Percentiles rank a stretch among this genome's conserved stretches.
Conservation (phyloP, 2,113 vertebrate species). For the Etheostoma cragini region DNA sequence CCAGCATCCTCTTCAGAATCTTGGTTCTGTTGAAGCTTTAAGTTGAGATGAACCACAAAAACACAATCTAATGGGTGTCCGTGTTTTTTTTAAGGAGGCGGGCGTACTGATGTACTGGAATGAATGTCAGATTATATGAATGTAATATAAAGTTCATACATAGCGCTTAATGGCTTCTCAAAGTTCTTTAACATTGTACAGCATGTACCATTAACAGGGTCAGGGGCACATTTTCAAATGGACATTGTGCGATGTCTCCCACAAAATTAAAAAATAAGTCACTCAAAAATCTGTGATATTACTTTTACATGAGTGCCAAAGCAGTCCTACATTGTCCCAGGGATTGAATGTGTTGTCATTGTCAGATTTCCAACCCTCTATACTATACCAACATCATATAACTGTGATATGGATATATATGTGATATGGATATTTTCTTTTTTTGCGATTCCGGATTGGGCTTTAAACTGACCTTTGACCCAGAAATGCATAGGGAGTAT, state of each 20-base stretch:
- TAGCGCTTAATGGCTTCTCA: too few species aligned
- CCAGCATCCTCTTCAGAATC: not conserved
- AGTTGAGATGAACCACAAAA: not conserved
- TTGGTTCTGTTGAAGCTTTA: not conserved
- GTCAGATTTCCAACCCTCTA: not conserved
- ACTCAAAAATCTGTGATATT: not conserved
- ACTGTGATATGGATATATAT: too few species aligned
- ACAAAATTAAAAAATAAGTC: not conserved
- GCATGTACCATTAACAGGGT: not conserved
- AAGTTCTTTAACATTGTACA: not conserved
- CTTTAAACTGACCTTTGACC: constrained; percentile 67
- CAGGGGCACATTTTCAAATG: not conserved
- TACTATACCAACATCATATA: not conserved
- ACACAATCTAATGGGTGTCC: not conserved
- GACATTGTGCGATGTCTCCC: not conserved
- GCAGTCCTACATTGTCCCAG: not conserved
- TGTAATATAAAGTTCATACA: too few species aligned
- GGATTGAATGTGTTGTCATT: not conserved
- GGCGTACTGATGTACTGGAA: not conserved
- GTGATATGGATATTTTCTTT: not conserved
- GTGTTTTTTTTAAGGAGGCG: not conserved
- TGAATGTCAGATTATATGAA: constrained; percentile 33
- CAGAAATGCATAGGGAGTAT: constrained; percentile 72
- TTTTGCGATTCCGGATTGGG: constrained; percentile 57
- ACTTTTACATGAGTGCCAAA: not conserved